Base-by-base conservation (phyloP, 1,140 invertebrate species). In the Sinella curviseta region DNA sequence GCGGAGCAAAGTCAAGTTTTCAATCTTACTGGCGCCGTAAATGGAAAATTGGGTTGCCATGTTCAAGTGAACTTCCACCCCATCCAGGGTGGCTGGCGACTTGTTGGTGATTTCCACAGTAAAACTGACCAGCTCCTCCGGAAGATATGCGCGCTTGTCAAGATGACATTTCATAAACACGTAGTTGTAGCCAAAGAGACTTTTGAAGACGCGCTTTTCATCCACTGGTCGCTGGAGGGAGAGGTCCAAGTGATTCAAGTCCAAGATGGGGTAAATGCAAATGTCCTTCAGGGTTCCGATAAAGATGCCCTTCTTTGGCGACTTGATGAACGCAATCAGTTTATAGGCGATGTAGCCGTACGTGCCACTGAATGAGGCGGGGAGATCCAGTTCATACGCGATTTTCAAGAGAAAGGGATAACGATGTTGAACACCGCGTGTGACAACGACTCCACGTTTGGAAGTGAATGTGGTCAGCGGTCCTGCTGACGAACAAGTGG, bases 391-490 rank as follows among this genome's bases (percentile, higher is more conserved):
- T 24, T 31, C 26, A n/a, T 70, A 70, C 4, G 34, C 35, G 16
- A 75, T 48, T 75, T 75, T 75, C 14, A 75, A 35, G 17, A 75
- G 36, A 30, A 75, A 75, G 3, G 74, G 74, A 30, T 75, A 75
- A 17, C 74, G 74, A 24, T 75, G 74, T 2, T 8, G 8, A 48
- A 75, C 74, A 24, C 36, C 36, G 20, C 74, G 74, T 12, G 74
- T 75, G 34, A 75, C 28, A 16, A 75, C 39, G n/a, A 75, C 31
- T 2, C 35, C 39, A 14, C 74, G 34, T 48, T 75, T 75, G 17
- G 74, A 75, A 14, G 24, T 14, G 74, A 75, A 54, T 26, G 8
- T 75, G 12, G 74, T 17, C 34, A 75, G 14, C 8, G 57, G 16
- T 14, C 57, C 57, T 4, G 26, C 8, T 65, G 57, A 12, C 3